Conservation (phyloP, 2,113 vertebrate genomes). For the Hippoglossus stenolepis region DNA sequence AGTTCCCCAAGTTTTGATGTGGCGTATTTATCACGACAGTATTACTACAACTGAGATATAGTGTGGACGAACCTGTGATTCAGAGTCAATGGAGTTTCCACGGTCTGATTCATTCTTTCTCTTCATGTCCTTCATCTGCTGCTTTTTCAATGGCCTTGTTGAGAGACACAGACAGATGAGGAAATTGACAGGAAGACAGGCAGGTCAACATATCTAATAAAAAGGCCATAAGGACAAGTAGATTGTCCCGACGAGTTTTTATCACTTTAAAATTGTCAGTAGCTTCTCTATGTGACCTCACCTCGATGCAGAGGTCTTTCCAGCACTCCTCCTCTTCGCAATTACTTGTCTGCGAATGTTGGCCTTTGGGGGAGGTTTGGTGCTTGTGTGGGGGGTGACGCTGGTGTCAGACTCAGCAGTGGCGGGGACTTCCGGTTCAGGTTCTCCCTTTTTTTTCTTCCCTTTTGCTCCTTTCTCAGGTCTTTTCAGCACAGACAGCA, state of each 20-base stretch:
- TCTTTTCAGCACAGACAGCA: slow-evolving; percentile 2
- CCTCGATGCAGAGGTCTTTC: slow-evolving; percentile 8
- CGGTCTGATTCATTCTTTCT: background rate
- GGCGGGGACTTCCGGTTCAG: background rate
- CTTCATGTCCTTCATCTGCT: slow-evolving; percentile 3
- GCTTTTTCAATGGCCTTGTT: slow-evolving; percentile 17
- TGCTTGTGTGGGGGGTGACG: background rate
- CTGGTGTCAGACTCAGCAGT: background rate
- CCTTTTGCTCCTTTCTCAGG: background rate
- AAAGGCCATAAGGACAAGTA: background rate
- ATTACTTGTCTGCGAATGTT: background rate
- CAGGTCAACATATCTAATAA: background rate
- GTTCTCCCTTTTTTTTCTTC: background rate
- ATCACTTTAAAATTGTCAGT: background rate
- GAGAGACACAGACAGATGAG: background rate
- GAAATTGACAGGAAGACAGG: background rate
- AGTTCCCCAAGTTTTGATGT: background rate
- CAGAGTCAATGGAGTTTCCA: background rate
- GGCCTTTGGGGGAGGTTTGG: background rate
- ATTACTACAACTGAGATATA: background rate
- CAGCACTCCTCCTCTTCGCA: background rate
- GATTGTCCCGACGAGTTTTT: background rate
- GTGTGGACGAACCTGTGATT: slow-evolving; percentile 35
- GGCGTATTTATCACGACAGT: background rate
- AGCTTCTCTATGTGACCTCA: slow-evolving; percentile 9